These are phyloP conservation scores for western clawed frog (Xenopus tropicalis) DNA, from an alignment of 2,113 vertebrate species.

Conservation along the genomic window UCB_Xtro_10.0 CM004445.2:125186001-125186500, in stretches of 20 bases:
- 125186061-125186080: too few relatives aligned
- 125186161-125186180: too few relatives aligned
- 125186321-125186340: slow-evolving; percentile 52
- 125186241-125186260: slow-evolving; percentile 30
- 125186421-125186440: slow-evolving; percentile 51
- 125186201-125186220: slow-evolving; percentile 17
- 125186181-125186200: slow-evolving; percentile 20
- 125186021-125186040: too few relatives aligned
- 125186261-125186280: slow-evolving; percentile 49
- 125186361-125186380: neutral
- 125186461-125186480: slow-evolving; percentile 37
- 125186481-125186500: neutral
- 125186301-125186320: slow-evolving; percentile 46
- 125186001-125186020: too few relatives aligned
- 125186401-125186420: slow-evolving; percentile 38
- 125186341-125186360: slow-evolving; percentile 49
- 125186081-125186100: too few relatives aligned
- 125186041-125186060: too few relatives aligned
- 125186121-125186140: too few relatives aligned
- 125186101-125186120: too few relatives aligned
- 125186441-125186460: slow-evolving; percentile 44
- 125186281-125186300: slow-evolving; percentile 42
- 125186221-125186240: slow-evolving; percentile 18
- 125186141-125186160: too few relatives aligned
- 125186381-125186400: slow-evolving; percentile 11